Base-by-base conservation (phyloP, 2,888 invertebrate genomes). In the Pyrrhosoma nymphula region DNA sequence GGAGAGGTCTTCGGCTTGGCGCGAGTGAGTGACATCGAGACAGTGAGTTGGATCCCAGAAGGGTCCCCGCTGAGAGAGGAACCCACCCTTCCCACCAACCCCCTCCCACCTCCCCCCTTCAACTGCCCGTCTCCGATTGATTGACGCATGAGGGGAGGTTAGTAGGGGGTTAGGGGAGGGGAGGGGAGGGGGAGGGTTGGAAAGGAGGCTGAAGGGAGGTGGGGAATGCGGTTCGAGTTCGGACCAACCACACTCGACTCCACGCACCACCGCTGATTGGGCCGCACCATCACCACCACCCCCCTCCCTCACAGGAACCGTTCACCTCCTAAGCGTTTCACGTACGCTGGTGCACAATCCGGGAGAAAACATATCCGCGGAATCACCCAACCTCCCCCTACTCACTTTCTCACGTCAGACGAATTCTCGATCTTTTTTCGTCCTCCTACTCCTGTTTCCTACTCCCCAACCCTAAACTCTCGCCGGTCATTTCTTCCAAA, bases 121-220 rank as follows among this genome's bases (percentile, higher is more conserved):
- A 35, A 26, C 82, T 82, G 82, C n/a, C 91, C 63, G 39, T 91
- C 91, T 93, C 93, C 93, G 69, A 93, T 69, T 93, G 93, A 93
- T 69, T 47, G 93, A 93, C 93, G 75, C 69, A n/a, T 75, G 39
- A 39, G 8, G 93, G 60, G 47, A 8, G 47, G 47, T 4, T 47
- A 56, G 63, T n/a, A n/a, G n/a, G n/a, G 63, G 56, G 90, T 55
- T 56, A 30, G 56, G 18, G 55, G 90, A 14, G n/a, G 82, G 47
- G 55, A 56, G 63, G 35, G 93, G 39, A 26, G 6, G 35, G 14
- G 23, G 39, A 12, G 91, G 30, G 91, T 2, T 6, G 60, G 23
- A 60, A 56, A 63, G 63, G 18, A 23, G 88, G 88, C 16, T 14
- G 82, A 4, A 35, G 82, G 82, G 35, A 35, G 82, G 35, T 16